Percentiles rank a stretch among this genome's conserved stretches.
phyloP scores from a whole-genome alignment of 1,140 invertebrate genomes.

The Alviniconcha marisindica region DNA sequence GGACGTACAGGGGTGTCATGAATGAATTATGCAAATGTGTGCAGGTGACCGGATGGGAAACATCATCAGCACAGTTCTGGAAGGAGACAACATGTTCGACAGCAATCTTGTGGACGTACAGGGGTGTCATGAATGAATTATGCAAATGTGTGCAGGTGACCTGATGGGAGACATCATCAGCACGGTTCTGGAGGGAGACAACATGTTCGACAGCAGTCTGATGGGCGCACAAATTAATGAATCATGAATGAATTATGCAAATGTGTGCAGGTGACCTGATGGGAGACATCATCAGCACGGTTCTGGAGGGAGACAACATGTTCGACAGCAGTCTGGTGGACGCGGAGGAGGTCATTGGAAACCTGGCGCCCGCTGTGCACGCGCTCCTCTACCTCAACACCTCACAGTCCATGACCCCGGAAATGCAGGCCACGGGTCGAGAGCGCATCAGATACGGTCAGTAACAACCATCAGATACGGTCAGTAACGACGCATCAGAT shows the following conservation, averaged over 20 bases:
- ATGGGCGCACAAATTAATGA: neutral
- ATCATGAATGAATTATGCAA: too few species aligned
- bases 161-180: constrained; percentile 54
- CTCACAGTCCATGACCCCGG: constrained; percentile 27
- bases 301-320: constrained; percentile 35
- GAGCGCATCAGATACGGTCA: constrained; percentile 32
- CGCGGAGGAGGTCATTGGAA: constrained; percentile 47
- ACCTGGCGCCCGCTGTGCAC: constrained; percentile 45
- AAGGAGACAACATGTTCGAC: neutral
- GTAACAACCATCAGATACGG: too few species aligned
- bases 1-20: too few species aligned
- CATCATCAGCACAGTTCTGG: constrained; percentile 42
- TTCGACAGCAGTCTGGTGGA: constrained; percentile 35
- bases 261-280: constrained; percentile 54
- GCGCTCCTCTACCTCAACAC: constrained; percentile 39
- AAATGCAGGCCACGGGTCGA: constrained; percentile 8
- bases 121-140: too few species aligned
- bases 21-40: too few species aligned
- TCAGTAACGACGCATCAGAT: too few species aligned
- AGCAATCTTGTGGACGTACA: neutral
- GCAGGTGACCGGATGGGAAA: constrained; percentile 54
- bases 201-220: neutral
- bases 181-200: constrained; percentile 29
- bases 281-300: constrained; percentile 50
- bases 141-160: constrained; percentile 51